These are phyloP conservation scores for Drosophila tanythrix DNA, from an alignment of 2,888 invertebrate species.

Conservation along the genomic window DNA sequence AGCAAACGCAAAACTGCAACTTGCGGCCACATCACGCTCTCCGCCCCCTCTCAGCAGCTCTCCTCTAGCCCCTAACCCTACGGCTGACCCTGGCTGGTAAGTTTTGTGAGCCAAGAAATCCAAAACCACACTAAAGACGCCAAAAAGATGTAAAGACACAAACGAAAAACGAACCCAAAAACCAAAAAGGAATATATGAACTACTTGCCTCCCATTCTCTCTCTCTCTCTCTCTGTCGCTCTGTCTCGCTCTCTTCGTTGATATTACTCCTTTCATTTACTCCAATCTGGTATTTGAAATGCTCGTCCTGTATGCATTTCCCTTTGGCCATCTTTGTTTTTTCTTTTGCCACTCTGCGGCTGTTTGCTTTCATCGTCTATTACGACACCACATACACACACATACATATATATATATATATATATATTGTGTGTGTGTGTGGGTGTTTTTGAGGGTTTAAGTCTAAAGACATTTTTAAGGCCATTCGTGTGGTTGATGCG, in stretches of 20 bases:
- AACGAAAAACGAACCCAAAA: conserved; percentile 54
- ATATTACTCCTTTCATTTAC: conserved; percentile 48
- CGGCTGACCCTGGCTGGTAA: conserved; percentile 51
- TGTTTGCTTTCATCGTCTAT: conserved; percentile 74
- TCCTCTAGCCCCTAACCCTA: neutral
- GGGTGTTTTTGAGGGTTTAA: conserved; percentile 48
- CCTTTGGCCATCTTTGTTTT: conserved; percentile 56
- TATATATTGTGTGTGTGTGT: neutral
- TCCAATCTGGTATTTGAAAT: conserved; percentile 60
- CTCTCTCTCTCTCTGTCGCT: neutral
- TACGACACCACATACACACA: conserved; percentile 66
- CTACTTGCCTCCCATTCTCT: neutral
- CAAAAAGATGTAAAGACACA: conserved; percentile 68
- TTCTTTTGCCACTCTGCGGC: conserved; percentile 47
- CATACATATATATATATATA: conserved; percentile 1
- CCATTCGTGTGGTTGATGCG: conserved; percentile 63
- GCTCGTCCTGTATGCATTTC: conserved; percentile 41
- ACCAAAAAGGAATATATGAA: conserved; percentile 51
- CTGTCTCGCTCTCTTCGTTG: neutral
- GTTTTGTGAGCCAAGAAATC: conserved; percentile 74
- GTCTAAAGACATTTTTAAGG: conserved; percentile 72
- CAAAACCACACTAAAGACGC: conserved; percentile 80
- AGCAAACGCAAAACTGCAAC: conserved; percentile 64
- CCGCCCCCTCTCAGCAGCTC: neutral
- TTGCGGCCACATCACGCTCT: conserved; percentile 37